A percentile compares a stretch with the other conserved stretches of the same genome.
These are phyloP conservation scores for human DNA, from an alignment of 2,113 vertebrate species.

Conservation along the genomic window GRCh38 chr13:26774001-26774500, in stretches of 20 bases:
- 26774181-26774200: background rate
- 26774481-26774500: slow-evolving; percentile 62
- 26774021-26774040: background rate
- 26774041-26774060: background rate
- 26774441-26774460: slow-evolving; percentile 16
- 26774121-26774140: background rate
- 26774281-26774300: background rate
- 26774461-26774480: slow-evolving; percentile 6
- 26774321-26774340: fast-evolving
- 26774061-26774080: background rate
- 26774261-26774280: fast-evolving
- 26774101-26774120: background rate
- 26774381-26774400: background rate
- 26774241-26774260: background rate
- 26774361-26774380: background rate
- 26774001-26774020: background rate
- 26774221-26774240: no score
- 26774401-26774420: background rate
- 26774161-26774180: background rate
- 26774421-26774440: background rate
- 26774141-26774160: background rate
- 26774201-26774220: background rate
- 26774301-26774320: background rate
- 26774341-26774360: background rate
- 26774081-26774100: no score